Conservation (phyloP, 2,113 vertebrate species). For the Boleophthalmus pectinirostris region DNA sequence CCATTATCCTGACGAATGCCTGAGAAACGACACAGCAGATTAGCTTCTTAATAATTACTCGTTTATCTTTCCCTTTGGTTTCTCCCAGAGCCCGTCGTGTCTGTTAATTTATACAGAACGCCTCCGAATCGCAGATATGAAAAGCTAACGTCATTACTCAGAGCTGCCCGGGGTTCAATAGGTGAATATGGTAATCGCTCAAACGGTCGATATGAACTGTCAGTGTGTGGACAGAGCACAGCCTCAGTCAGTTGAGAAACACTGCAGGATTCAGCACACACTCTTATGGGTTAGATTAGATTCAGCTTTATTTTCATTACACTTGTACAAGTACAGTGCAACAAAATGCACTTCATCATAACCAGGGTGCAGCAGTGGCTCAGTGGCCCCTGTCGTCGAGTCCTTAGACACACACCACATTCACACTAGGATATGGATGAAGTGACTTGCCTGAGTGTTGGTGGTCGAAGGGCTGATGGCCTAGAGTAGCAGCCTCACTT, state of each 20-base stretch:
- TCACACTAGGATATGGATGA: no score
- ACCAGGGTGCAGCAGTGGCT: no score
- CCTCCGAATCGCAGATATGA: not conserved
- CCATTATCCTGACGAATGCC: conserved; percentile 1
- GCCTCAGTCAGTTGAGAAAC: not conserved
- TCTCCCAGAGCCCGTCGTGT: not conserved
- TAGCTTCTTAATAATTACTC: conserved; percentile 6
- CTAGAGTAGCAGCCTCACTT: no score
- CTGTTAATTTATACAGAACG: conserved; percentile 3
- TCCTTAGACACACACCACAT: no score
- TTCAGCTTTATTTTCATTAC: no score
- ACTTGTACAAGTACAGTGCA: no score
- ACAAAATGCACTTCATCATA: no score
- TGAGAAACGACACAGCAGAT: not conserved
- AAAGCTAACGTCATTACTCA: conserved; percentile 10
- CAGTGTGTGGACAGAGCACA: not conserved
- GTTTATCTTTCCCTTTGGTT: not conserved
- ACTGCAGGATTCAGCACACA: no score
- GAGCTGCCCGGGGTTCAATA: not conserved
- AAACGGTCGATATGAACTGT: not conserved
- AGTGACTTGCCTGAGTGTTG: no score
- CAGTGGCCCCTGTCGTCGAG: no score
- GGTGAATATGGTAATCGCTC: conserved; percentile 5
- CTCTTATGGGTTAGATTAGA: no score
- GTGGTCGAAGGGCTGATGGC: no score